A percentile compares a stretch with the other conserved stretches of the same genome.
These are phyloP conservation scores for Apis cerana DNA, from an alignment of 1,140 invertebrate species.

Conservation along the genomic window DNA sequence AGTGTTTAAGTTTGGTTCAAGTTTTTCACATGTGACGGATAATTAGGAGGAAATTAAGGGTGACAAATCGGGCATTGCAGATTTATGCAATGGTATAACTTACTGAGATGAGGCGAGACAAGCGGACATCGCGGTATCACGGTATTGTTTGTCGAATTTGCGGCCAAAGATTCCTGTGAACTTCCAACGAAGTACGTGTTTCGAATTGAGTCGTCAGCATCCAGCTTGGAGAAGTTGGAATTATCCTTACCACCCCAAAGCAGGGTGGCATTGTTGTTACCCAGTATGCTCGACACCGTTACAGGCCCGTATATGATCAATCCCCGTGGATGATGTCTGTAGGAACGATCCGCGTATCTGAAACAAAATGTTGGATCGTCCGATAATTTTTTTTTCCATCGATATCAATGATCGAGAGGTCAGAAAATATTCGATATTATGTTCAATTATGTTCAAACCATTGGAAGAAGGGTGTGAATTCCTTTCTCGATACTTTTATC, in stretches of 20 bases:
- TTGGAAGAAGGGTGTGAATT: too few species aligned
- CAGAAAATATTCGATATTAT: too few species aligned
- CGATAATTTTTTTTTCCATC: too few species aligned
- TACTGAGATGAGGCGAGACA: conserved; percentile 80
- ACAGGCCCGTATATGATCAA: conserved; percentile 77
- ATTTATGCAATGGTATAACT: conserved; percentile 24
- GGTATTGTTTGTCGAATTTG: conserved; percentile 52
- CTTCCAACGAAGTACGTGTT: conserved; percentile 30
- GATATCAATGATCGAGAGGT: too few species aligned
- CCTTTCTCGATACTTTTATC: too few species aligned
- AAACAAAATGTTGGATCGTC: conserved; percentile 18
- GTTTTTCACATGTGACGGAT: too few species aligned
- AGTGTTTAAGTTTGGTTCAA: too few species aligned
- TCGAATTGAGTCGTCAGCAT: conserved; percentile 23
- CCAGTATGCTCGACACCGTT: conserved; percentile 59
- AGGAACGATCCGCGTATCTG: conserved; percentile 73
- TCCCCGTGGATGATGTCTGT: conserved; percentile 72
- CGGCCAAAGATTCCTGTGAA: conserved; percentile 46
- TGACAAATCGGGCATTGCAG: too few species aligned
- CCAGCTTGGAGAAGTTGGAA: conserved; percentile 42
- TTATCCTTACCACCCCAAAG: conserved; percentile 47
- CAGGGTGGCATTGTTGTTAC: conserved; percentile 63
- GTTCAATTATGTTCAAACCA: too few species aligned
- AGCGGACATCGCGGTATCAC: conserved; percentile 73
- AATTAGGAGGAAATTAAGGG: too few species aligned